Base-by-base conservation (phyloP, 1,140 invertebrate genomes). In the Drosophila repleta region DNA sequence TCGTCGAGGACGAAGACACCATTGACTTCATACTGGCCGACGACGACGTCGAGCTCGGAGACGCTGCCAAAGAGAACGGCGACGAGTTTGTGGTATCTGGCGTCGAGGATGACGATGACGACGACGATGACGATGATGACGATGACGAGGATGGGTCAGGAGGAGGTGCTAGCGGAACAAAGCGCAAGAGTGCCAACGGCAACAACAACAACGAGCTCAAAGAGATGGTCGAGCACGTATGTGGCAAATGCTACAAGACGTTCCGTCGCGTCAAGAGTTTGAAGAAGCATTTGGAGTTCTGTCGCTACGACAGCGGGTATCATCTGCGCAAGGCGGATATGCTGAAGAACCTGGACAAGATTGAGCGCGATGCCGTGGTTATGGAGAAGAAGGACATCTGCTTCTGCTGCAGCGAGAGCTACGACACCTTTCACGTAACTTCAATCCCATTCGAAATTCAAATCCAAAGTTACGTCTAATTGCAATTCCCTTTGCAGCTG, bases 321-420 rank as follows among this genome's bases (percentile, higher is more conserved):
- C 87, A 91, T 58, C 41, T 85, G 17, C 90, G 90, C 20, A 91
- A 90, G 55, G 90, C 78, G 13, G 90, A 91, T 39, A 91, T 90
- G 89, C 72, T 88, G 0, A 90, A 90, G 49, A 91, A 91, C 37
- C 56, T 92, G n/a, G 88, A 91, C 8, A 91, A 91, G 68, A 91
- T 91, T 49, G 90, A 91, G n/a, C 88, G 82, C 26, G 91, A 90
- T 61, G 88, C 85, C 0, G 56, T 79, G 10, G 83, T 88, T 8
- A 88, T 91, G 85, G 81, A 91, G n/a, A 88, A 91, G 18, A 90
- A 91, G 39, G 84, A 90, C 45, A 90, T 90, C 0, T 92, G 91
- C 13, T 91, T 90, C 49, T 92, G 91, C 49, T 92, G 91, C 74
- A 83, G 76, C 15, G 91, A 92, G 48, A 91, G 84, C 37, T 91